Conservation (phyloP, 2,888 invertebrate genomes). For the Periphyllus acericola region DNA sequence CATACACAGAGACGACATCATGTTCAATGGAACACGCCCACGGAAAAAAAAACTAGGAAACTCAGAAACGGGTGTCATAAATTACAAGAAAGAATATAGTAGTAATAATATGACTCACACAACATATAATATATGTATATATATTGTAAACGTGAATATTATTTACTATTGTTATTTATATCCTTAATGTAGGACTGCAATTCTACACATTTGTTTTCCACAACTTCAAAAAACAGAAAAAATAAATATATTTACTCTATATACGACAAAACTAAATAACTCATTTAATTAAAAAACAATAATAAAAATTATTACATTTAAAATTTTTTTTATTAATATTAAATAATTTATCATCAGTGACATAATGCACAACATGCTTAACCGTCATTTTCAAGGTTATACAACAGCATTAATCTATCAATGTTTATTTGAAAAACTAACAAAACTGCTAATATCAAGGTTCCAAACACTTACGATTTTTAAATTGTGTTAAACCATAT, state of each 20-base stretch:
- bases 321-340: not conserved
- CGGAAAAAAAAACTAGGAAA: conserved; percentile 20
- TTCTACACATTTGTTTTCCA: not conserved
- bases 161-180: not conserved
- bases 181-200: not conserved
- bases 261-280: not conserved
- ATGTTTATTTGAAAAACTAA: conserved; percentile 5
- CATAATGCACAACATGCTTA: not conserved
- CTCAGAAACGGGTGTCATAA: conserved; percentile 10
- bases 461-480: not conserved
- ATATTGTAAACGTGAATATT: not conserved
- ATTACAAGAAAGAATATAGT: conserved; percentile 16
- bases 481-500: not conserved
- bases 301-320: not conserved
- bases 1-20: conserved; percentile 6
- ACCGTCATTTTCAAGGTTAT: conserved; percentile 23
- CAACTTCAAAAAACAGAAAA: not conserved
- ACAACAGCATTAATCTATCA: conserved; percentile 19
- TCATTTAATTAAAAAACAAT: not conserved
- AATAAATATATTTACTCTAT: not conserved
- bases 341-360: not conserved
- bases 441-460: conserved; percentile 4
- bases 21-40: conserved; percentile 34
- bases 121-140: not conserved
- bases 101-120: conserved; percentile 31